Evolutionary conservation across 2,888 invertebrate species (phyloP), one percentile per base, ranked within the genome.

Genomic region (Bombyx huttoni): DNA sequence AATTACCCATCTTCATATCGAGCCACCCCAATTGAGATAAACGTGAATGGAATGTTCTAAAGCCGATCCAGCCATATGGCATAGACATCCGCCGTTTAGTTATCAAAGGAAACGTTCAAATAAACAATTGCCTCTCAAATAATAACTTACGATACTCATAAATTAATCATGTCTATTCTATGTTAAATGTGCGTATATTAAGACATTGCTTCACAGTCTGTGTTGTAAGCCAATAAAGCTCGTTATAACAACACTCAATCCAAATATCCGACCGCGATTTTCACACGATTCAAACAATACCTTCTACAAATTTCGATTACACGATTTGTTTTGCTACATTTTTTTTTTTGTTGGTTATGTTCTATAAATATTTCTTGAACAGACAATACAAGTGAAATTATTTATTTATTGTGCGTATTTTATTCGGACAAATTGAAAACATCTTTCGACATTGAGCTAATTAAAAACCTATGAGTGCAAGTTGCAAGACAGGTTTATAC

Each of bases 241-340:
- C 48, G 55, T 57, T 3, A 24, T 24, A 54, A 57, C 60, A 54
- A 58, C 56, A 61, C 63, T 58, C 65, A 67, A 72, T 72, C 63
- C 61, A 59, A 62, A 62, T 55, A 60, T 58, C 58, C 55, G 53
- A 62, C 53, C 57, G 58, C 56, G 56, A 62, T 70, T 70, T 77
- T 78, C 75, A 69, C 73, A 74, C 72, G 71, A 59, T 68, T 47
- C 47, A 13, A 67, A 75, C 70, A 73, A 75, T 70, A 65, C 63
- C 60, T 57, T 61, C 64, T 63, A 68, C 63, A 59, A 66, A 63
- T 59, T 58, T 59, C 60, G 64, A 68, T 71, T 68, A 69, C 63
- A 65, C 66, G 59, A 55, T 57, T 54, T 60, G 56, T 58, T 57
- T 62, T 40, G 40, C 12, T 40, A 12, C 40, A 12, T 40, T 40